Evolutionary conservation across 2,113 vertebrate species (phyloP).

Genomic region (Chlorocebus sabaeus): DNA sequence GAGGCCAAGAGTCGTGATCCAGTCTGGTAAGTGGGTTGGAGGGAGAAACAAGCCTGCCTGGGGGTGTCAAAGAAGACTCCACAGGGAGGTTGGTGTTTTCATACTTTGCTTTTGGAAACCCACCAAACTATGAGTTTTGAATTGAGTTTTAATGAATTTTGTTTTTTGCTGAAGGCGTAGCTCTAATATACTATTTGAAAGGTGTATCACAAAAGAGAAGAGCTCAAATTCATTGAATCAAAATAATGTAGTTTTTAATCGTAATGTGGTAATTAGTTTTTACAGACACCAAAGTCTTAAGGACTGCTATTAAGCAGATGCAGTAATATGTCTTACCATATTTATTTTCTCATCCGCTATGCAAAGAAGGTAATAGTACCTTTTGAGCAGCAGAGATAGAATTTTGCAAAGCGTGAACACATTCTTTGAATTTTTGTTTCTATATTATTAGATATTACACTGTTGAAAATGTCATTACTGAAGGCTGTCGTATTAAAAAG

Average conservation of each 20-base stretch:
- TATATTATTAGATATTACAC: neutral
- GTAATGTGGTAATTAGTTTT: neutral
- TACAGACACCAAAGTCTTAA: neutral
- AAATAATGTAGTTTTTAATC: neutral
- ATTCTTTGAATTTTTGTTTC: constrained; percentile 21
- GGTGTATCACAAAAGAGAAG: neutral
- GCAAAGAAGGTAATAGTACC: neutral
- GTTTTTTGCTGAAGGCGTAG: neutral
- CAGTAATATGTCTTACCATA: neutral
- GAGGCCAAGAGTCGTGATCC: neutral
- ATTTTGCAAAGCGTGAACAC: constrained; percentile 4
- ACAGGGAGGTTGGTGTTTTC: neutral
- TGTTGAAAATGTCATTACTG: neutral
- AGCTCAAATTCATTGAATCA: neutral
- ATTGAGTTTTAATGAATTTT: neutral
- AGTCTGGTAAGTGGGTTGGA: neutral
- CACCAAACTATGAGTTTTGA: neutral
- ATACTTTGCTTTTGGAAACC: neutral
- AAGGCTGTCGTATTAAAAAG: neutral
- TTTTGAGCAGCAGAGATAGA: neutral
- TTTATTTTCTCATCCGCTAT: neutral
- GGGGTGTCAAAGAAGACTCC: neutral
- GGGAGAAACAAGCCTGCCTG: neutral
- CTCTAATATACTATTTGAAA: neutral
- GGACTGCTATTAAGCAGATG: neutral